These are phyloP conservation scores for Rotaria magnacalcarata DNA, from an alignment of 2,888 invertebrate genomes.

Conservation along the genomic window DNA sequence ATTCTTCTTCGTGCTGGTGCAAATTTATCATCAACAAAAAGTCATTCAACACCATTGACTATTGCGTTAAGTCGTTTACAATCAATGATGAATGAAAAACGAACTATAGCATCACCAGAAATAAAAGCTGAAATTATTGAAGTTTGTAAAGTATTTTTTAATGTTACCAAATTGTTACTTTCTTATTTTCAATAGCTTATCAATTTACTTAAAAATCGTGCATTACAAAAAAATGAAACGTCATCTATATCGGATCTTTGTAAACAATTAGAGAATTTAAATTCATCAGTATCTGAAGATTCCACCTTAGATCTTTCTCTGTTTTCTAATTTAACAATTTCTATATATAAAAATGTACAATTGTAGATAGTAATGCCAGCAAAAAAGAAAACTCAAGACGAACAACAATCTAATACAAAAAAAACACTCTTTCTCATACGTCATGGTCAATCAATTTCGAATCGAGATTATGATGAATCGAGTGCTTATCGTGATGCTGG, in stretches of 20 bases:
- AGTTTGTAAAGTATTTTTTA: background rate
- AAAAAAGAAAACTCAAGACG: background rate
- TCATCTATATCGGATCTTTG: background rate
- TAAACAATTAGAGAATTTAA: conserved; percentile 23
- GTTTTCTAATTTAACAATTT: conserved; percentile 18
- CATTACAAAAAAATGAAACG: background rate
- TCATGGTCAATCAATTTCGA: background rate
- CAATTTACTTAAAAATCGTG: background rate
- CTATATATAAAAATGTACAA: conserved; percentile 16
- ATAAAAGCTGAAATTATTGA: background rate
- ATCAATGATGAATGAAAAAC: conserved; percentile 14
- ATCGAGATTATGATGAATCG: conserved; percentile 24
- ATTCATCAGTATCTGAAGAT: background rate
- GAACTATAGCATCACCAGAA: background rate
- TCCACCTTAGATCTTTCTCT: background rate
- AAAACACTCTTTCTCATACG: conserved; percentile 20
- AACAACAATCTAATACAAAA: background rate
- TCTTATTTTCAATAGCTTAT: background rate
- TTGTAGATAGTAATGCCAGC: conserved; percentile 25
- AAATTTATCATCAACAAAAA: background rate
- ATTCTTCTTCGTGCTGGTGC: conserved; percentile 41
- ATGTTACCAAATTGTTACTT: background rate
- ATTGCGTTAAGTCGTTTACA: conserved; percentile 27
- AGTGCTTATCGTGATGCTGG: conserved; percentile 10
- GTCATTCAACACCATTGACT: background rate